Evolutionary conservation across 2,888 invertebrate species (phyloP).

Genomic region (Plutella xylostella): DNA sequence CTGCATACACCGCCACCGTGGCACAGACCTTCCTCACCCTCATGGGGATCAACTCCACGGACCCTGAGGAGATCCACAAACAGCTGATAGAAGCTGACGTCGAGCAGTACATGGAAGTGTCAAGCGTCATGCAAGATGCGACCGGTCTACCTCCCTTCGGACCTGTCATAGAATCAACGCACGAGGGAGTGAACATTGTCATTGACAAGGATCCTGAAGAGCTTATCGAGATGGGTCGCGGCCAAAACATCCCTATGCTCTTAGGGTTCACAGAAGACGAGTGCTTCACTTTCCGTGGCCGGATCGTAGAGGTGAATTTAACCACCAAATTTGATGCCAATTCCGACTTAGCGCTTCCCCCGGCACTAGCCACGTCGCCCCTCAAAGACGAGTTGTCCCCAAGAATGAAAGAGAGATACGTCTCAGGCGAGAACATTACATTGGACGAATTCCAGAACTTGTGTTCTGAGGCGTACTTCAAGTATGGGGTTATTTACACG

Average conservation of each 20-base stretch:
- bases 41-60: slow-evolving; percentile 50
- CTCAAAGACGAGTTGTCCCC: slow-evolving; percentile 21
- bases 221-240: slow-evolving; percentile 34
- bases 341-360: slow-evolving; percentile 29
- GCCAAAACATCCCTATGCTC: slow-evolving; percentile 40
- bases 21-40: slow-evolving; percentile 33
- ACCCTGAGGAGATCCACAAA: slow-evolving; percentile 34
- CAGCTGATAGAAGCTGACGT: slow-evolving; percentile 35
- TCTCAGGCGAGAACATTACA: slow-evolving; percentile 21
- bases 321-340: slow-evolving; percentile 25
- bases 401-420: slow-evolving; percentile 30
- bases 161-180: slow-evolving; percentile 42
- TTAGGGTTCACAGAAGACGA: slow-evolving; percentile 46
- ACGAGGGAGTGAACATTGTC: slow-evolving; percentile 38
- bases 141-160: slow-evolving; percentile 38
- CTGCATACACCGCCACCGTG: slow-evolving; percentile 31
- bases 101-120: slow-evolving; percentile 36
- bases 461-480: slow-evolving; percentile 39
- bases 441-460: slow-evolving; percentile 33
- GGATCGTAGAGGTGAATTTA: slow-evolving; percentile 36
- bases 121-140: slow-evolving; percentile 30
- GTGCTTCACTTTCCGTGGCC: slow-evolving; percentile 40
- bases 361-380: slow-evolving; percentile 26
- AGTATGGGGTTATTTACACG: slow-evolving; percentile 41
- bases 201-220: slow-evolving; percentile 43